phyloP scores from a whole-genome alignment of 2,888 invertebrate species.

The Anthrax anthrax region DNA sequence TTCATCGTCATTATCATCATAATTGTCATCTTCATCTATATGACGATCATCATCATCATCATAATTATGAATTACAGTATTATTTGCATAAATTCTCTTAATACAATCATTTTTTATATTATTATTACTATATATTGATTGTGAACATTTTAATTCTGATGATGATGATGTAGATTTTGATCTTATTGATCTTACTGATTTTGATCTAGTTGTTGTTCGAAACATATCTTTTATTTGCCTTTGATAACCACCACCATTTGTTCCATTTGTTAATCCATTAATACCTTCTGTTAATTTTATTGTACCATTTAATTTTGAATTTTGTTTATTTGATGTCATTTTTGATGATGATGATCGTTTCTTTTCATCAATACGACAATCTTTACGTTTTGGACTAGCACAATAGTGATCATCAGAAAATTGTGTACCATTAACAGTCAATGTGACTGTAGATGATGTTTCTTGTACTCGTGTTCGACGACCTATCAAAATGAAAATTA shows the following conservation, averaged over 20 bases:
- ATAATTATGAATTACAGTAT: slow-evolving; percentile 6
- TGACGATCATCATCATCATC: slow-evolving; percentile 1
- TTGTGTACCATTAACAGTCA: slow-evolving; percentile 2
- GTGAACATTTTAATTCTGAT: background rate
- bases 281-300: background rate
- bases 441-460: background rate
- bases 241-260: background rate
- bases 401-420: slow-evolving; percentile 26
- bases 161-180: slow-evolving; percentile 12
- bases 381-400: slow-evolving; percentile 35
- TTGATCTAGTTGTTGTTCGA: slow-evolving; percentile 22
- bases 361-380: slow-evolving; percentile 27
- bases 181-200: too few relatives aligned
- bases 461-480: slow-evolving; percentile 1
- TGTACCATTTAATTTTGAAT: background rate
- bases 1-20: background rate
- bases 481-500: background rate
- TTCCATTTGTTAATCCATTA: too few relatives aligned
- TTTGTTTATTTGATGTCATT: background rate
- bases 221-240: slow-evolving; percentile 2
- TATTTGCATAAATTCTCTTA: slow-evolving; percentile 4
- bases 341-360: background rate
- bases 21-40: background rate
- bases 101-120: background rate
- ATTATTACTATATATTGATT: background rate